Percentiles rank a stretch among this genome's conserved stretches.
These are phyloP conservation scores for Microctenopoma steveboyesi DNA, from an alignment of 2,797 vertebrate species.

Conservation along the genomic window DNA sequence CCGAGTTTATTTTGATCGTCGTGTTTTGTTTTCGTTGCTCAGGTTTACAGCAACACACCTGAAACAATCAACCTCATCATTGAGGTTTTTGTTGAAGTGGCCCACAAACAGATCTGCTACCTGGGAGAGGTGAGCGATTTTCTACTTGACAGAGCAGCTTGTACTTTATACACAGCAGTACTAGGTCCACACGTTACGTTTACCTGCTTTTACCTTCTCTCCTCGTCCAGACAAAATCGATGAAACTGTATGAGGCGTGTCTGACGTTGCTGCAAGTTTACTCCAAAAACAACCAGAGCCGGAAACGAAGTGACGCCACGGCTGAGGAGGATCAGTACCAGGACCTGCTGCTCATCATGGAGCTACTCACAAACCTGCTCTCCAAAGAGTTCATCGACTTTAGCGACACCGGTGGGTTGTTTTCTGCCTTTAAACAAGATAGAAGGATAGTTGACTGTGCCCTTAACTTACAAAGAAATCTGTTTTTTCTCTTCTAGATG, in stretches of 20 bases:
- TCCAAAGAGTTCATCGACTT: slow-evolving; percentile 99
- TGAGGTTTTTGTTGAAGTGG: slow-evolving; percentile 99
- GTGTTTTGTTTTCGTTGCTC: neutral
- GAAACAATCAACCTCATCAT: slow-evolving; percentile 99
- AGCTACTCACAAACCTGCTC: slow-evolving; percentile 97
- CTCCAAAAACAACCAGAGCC: slow-evolving; percentile 95
- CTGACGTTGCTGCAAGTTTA: slow-evolving; percentile 97
- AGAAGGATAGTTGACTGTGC: neutral
- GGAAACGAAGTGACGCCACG: slow-evolving; percentile 91
- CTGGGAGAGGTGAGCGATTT: slow-evolving; percentile 91
- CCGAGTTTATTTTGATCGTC: neutral
- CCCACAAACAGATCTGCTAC: slow-evolving; percentile 99
- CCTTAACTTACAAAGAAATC: neutral
- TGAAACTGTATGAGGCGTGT: slow-evolving; percentile 98
- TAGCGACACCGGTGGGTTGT: slow-evolving; percentile 92
- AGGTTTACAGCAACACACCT: slow-evolving; percentile 94
- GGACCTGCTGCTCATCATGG: slow-evolving; percentile 99
- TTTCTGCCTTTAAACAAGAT: neutral
- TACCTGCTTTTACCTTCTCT: neutral
- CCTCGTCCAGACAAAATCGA: slow-evolving; percentile 89
- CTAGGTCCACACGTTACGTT: too few relatives aligned
- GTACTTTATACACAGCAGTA: too few relatives aligned
- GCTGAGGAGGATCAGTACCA: slow-evolving; percentile 99
- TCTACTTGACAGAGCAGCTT: too few relatives aligned
- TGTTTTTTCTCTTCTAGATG: slow-evolving; percentile 81